Base-by-base conservation (phyloP, 2,113 vertebrate genomes). In the Terrapene triunguis region DNA sequence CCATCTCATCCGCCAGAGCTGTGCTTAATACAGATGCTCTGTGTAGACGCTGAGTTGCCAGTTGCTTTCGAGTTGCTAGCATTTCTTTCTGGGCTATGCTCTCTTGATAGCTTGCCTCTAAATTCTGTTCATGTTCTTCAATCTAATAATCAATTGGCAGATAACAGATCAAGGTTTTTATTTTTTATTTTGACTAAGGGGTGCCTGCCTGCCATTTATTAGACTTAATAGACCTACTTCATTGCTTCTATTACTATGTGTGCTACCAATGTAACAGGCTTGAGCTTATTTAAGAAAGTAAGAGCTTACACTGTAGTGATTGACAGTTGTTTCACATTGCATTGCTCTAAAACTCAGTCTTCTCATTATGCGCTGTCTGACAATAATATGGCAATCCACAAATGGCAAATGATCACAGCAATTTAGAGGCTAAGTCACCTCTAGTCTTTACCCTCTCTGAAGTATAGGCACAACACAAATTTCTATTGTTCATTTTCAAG, bases 1-100 rank as follows among this genome's bases (percentile, higher is more conserved):
- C 98, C 98, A 97, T 98, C 76, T 98, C 98, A 12, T 97, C 94
- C 6, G 87, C 92, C 72, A 98, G 95, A 38, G 97, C 92, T 1
- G 88, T 92, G 4, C 97, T 96, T 32, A 98, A 78, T 38, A 97
- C 1, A 1, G 97, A 94, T 0, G 98, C 98, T 42, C 94, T 95
- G 11, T 96, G 80, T 50, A 98, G 89, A 42, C 98, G 95, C 16
- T 57, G 95, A 27, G 89, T 97, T 62, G 96, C 97, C n/a, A 96
- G 90, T 51, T 91, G 59, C 79, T 90, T 98, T 21, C 98, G 95
- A 27, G 89, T 86, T 16, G 94, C 93, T 88, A 98, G 22, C 4
- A 82, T 53, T 21, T 97, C 89, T 79, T 96, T 98, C 78, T 98
- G 94, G n/a, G 89, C 69, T 50, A 97, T 80, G 35, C 92, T 87